These are phyloP conservation scores for Apotomis capreana DNA, from an alignment of 2,888 invertebrate genomes.

Conservation along the genomic window DNA sequence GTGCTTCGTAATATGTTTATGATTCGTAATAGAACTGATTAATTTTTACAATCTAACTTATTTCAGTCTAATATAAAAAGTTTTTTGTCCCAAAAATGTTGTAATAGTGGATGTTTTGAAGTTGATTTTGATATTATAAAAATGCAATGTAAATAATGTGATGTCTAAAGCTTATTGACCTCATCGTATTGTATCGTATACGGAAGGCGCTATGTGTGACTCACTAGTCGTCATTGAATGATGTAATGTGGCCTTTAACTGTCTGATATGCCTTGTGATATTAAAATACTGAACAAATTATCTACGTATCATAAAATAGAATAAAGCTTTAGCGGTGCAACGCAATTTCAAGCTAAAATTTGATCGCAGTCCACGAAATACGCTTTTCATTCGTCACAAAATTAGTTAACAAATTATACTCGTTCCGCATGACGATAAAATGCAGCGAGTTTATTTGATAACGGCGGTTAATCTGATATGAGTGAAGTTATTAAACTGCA, in stretches of 20 bases:
- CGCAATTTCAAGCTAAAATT: slow-evolving; percentile 24
- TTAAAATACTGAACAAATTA: slow-evolving; percentile 25
- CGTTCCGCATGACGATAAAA: slow-evolving; percentile 25
- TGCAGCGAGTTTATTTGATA: slow-evolving; percentile 38
- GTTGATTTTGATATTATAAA: not conserved
- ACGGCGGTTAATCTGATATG: slow-evolving; percentile 48
- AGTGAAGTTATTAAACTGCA: slow-evolving; percentile 51
- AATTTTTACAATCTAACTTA: no score
- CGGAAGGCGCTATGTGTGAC: slow-evolving; percentile 43
- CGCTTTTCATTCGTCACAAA: slow-evolving; percentile 26
- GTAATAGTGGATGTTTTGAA: no score
- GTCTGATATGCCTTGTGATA: slow-evolving; percentile 32
- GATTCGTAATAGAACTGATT: no score
- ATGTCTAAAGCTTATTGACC: slow-evolving; percentile 12
- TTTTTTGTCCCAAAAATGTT: no score
- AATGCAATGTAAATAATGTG: not conserved
- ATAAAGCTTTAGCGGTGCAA: slow-evolving; percentile 12
- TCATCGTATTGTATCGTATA: slow-evolving; percentile 29
- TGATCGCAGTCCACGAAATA: slow-evolving; percentile 33
- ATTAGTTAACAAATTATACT: slow-evolving; percentile 33
- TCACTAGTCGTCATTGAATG: slow-evolving; percentile 44
- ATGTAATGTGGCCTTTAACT: slow-evolving; percentile 43
- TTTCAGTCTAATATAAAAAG: no score
- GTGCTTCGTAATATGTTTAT: no score
- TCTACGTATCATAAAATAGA: slow-evolving; percentile 6